phyloP scores from a whole-genome alignment of 2,797 vertebrate genomes.

The Enteromius thamalakanensis region DNA sequence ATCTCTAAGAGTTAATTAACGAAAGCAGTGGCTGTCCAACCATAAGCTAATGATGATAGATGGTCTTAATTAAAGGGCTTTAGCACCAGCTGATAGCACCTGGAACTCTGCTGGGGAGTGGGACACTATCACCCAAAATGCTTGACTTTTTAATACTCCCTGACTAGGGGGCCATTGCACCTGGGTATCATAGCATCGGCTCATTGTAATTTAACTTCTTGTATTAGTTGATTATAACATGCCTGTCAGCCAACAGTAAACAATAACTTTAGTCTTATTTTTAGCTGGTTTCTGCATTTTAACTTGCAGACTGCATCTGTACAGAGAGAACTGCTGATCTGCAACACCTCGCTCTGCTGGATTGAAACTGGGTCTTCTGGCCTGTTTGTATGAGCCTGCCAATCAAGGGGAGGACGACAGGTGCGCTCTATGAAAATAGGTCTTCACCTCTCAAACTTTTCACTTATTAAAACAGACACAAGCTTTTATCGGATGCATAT shows the following conservation, averaged over 20 bases:
- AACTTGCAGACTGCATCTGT: conserved; percentile 33
- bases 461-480: conserved; percentile 43
- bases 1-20: conserved; percentile 75
- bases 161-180: conserved; percentile 26
- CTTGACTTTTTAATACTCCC: conserved; percentile 47
- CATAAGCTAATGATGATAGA: conserved; percentile 82
- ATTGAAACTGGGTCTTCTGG: conserved; percentile 47
- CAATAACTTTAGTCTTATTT: background rate
- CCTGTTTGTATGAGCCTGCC: conserved; percentile 44
- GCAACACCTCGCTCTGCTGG: conserved; percentile 44
- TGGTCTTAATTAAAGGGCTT: conserved; percentile 82
- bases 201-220: conserved; percentile 24
- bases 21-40: conserved; percentile 73
- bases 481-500: conserved; percentile 30
- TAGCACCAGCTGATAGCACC: conserved; percentile 78
- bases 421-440: conserved; percentile 10
- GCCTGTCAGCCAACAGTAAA: conserved; percentile 4
- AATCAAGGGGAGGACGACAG: conserved; percentile 41
- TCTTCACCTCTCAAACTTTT: conserved; percentile 33
- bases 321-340: conserved; percentile 57
- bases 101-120: conserved; percentile 66
- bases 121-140: conserved; percentile 44
- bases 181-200: conserved; percentile 55
- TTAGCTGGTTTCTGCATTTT: conserved; percentile 23
- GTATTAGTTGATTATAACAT: background rate